phyloP scores from a whole-genome alignment of 2,888 invertebrate species.

The Chorisops tibialis region DNA sequence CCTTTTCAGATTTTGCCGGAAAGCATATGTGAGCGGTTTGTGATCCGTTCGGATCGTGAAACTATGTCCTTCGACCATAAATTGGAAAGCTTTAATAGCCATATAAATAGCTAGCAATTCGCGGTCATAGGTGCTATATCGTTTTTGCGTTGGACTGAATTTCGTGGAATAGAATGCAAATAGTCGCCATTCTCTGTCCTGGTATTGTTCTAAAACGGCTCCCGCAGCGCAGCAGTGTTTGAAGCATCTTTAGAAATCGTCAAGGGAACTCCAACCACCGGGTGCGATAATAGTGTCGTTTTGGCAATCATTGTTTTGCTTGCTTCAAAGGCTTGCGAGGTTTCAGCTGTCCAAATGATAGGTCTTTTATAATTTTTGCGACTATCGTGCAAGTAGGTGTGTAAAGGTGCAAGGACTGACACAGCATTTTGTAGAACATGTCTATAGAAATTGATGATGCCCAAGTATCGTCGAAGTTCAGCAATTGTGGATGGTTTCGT shows the following conservation, averaged over 20 bases:
- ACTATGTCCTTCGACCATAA: slow-evolving; percentile 27
- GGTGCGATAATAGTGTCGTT: background rate
- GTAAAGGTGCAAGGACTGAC: background rate
- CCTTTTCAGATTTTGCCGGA: slow-evolving; percentile 37
- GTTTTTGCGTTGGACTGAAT: slow-evolving; percentile 40
- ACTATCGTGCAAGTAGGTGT: background rate
- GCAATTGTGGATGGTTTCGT: no score
- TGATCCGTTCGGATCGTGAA: slow-evolving; percentile 27
- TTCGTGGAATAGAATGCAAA: slow-evolving; percentile 36
- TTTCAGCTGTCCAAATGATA: background rate
- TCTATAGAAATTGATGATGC: slow-evolving; percentile 31
- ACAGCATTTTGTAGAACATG: slow-evolving; percentile 10
- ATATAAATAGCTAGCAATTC: slow-evolving; percentile 44
- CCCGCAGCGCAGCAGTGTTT: background rate
- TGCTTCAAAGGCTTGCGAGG: background rate
- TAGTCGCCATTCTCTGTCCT: background rate
- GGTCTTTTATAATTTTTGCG: background rate
- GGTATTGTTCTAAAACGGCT: background rate
- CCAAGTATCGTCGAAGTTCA: slow-evolving; percentile 2
- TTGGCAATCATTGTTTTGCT: background rate
- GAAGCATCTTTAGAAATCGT: background rate
- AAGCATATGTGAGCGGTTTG: slow-evolving; percentile 38
- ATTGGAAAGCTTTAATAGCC: slow-evolving; percentile 43
- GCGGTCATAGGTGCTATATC: no score
- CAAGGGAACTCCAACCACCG: background rate